These are phyloP conservation scores for Rhabdornis inornatus DNA, from an alignment of 2,113 vertebrate genomes.

Conservation along the genomic window DNA sequence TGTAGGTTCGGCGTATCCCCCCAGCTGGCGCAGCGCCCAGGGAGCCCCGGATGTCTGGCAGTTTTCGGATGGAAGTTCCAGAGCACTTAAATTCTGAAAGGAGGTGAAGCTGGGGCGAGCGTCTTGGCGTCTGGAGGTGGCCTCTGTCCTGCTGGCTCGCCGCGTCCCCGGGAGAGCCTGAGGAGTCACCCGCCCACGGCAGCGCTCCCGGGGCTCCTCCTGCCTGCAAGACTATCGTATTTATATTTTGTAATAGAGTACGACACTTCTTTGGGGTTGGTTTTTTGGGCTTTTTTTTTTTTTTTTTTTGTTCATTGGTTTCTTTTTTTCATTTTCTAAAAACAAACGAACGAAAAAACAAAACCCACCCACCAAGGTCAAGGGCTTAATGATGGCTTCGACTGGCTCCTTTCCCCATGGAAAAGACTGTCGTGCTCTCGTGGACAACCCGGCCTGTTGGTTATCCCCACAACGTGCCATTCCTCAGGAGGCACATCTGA, in stretches of 20 bases:
- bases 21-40: slow-evolving; percentile 79
- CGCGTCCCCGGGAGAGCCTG: slow-evolving; percentile 64
- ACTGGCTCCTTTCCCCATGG: slow-evolving; percentile 12
- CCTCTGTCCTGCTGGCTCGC: slow-evolving; percentile 73
- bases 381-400: slow-evolving; percentile 58
- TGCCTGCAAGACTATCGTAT: slow-evolving; percentile 78
- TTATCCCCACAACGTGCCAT: slow-evolving; percentile 69
- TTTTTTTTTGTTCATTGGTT: background rate
- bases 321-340: slow-evolving; percentile 44
- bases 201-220: slow-evolving; percentile 68
- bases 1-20: slow-evolving; percentile 76
- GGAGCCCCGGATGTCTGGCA: slow-evolving; percentile 80
- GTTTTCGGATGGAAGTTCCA: slow-evolving; percentile 83
- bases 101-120: slow-evolving; percentile 76
- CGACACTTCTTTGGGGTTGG: slow-evolving; percentile 21
- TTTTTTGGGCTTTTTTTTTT: background rate
- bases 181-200: slow-evolving; percentile 67
- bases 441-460: slow-evolving; percentile 62
- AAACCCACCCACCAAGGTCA: slow-evolving; percentile 40
- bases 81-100: slow-evolving; percentile 84
- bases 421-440: slow-evolving; percentile 64
- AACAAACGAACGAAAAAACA: background rate
- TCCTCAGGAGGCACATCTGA: slow-evolving; percentile 71
- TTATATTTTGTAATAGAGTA: slow-evolving; percentile 84
- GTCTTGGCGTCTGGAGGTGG: slow-evolving; percentile 59